A percentile compares a stretch with the other conserved stretches of the same genome.
phyloP scores from a whole-genome alignment of 1,140 invertebrate genomes.

The Mizuhopecten yessoensis region DNA sequence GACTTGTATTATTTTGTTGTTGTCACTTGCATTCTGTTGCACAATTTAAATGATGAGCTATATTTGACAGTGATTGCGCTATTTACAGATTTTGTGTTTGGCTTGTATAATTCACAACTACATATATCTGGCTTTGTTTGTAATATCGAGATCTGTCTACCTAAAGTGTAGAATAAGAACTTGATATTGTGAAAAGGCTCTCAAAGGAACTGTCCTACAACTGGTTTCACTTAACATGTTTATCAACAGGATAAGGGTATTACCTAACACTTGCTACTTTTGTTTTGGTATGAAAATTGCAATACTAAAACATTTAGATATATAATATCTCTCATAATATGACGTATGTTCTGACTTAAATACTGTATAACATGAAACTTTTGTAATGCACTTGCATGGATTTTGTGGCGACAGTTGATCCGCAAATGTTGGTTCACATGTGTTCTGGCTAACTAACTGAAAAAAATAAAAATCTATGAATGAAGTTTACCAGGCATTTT shows the following conservation, averaged over 20 bases:
- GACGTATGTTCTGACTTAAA: too few species aligned
- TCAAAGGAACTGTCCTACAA: not conserved
- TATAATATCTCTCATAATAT: not conserved
- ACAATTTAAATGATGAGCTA: not conserved
- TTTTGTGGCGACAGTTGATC: too few species aligned
- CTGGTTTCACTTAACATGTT: too few species aligned
- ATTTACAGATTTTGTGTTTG: not conserved
- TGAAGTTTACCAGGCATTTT: too few species aligned
- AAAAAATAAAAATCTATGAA: too few species aligned
- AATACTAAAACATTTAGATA: not conserved
- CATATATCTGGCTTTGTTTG: not conserved
- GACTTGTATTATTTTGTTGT: not conserved
- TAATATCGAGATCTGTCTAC: not conserved
- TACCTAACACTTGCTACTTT: not conserved
- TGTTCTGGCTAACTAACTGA: too few species aligned
- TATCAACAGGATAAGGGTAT: too few species aligned
- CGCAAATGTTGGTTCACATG: too few species aligned
- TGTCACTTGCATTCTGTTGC: not conserved
- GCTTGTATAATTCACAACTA: not conserved
- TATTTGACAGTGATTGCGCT: not conserved
- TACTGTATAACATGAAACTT: too few species aligned
- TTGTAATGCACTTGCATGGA: too few species aligned
- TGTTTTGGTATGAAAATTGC: not conserved
- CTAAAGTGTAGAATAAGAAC: not conserved
- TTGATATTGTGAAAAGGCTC: not conserved